Base-by-base conservation (phyloP, 2,888 invertebrate genomes). In the Drosophila pullipes region DNA sequence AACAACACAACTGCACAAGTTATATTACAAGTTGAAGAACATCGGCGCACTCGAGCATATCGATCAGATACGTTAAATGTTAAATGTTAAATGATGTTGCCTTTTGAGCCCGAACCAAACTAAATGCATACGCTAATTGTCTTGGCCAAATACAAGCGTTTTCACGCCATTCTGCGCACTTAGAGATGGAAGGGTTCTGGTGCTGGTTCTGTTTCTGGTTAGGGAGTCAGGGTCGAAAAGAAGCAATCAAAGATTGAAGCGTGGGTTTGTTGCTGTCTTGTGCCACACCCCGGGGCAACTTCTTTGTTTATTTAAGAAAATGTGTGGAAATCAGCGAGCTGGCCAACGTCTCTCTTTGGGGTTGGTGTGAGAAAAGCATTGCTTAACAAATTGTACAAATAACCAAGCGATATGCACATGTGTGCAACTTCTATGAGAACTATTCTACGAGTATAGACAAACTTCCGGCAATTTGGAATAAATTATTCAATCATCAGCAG, bases 121-220 rank as follows among this genome's bases (percentile, higher is more conserved):
- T 61, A 25, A 30, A 58, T 61, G 54, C 35, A 64, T 64, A 61
- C 66, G 79, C 71, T 83, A 88, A 88, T 85, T 84, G 82, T 72
- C 78, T 83, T 85, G 82, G 85, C 90, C 90, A 85, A 83, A 76
- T 88, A 88, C 88, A 90, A 88, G 88, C 88, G 86, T 88, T 88
- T 88, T 88, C 90, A 88, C 88, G 90, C 88, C 88, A 81, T 88
- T 85, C 81, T 85, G 84, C 74, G 81, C 88, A 85, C 83, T 79
- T 81, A 4, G 63, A 28, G 65, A 16, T 22, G 25, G 47, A 28
- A 53, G 61, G 64, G 70, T 70, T 54, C 41, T 57, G 44, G 13
- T 44, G 47, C 44, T 31, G 11, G 11, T 50, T 2, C 37, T 37
- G 59, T 4, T 57, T 41, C 10, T 54, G 52, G 18, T 59, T 39